These are phyloP conservation scores for Heteromurus nitidus DNA, from an alignment of 2,888 invertebrate genomes.

Conservation along the genomic window DNA sequence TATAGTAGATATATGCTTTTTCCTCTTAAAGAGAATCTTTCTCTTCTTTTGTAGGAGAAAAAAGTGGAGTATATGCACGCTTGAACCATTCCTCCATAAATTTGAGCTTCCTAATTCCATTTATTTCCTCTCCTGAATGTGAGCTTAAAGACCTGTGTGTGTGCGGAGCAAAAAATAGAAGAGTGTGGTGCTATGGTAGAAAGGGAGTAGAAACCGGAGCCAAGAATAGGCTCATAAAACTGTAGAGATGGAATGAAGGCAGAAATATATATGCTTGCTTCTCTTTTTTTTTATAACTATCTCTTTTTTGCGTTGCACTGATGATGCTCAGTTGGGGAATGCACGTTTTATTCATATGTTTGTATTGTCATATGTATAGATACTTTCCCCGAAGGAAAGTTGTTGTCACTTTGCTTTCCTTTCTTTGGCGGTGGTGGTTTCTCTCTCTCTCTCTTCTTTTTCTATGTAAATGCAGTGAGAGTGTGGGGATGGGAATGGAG, in stretches of 20 bases:
- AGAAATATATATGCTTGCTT: not conserved
- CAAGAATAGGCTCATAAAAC: constrained; percentile 59
- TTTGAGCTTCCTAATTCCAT: constrained; percentile 71
- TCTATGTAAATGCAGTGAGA: constrained; percentile 17
- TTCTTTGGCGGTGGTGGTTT: constrained; percentile 14
- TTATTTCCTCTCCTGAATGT: constrained; percentile 65
- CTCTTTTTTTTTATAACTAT: not conserved
- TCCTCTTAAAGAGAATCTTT: not conserved
- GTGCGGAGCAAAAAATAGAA: constrained; percentile 9
- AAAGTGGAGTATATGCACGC: constrained; percentile 32
- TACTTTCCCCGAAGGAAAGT: constrained; percentile 12
- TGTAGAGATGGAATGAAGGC: constrained; percentile 11
- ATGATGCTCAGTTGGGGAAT: not conserved
- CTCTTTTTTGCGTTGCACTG: not conserved
- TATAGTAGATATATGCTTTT: not conserved
- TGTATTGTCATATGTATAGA: constrained; percentile 40
- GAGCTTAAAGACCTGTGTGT: constrained; percentile 48
- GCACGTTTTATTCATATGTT: not conserved
- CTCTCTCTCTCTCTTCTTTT: not conserved
- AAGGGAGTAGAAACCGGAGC: constrained; percentile 41
- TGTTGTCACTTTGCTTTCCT: constrained; percentile 30
- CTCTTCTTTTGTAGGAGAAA: constrained; percentile 4
- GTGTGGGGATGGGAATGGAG: constrained; percentile 21
- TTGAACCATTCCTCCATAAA: constrained; percentile 67
- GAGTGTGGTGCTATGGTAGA: constrained; percentile 16